Percentiles rank a stretch among this genome's conserved stretches.
Conservation (phyloP, 2,113 vertebrate genomes). For the Megaptera novaeangliae region DNA sequence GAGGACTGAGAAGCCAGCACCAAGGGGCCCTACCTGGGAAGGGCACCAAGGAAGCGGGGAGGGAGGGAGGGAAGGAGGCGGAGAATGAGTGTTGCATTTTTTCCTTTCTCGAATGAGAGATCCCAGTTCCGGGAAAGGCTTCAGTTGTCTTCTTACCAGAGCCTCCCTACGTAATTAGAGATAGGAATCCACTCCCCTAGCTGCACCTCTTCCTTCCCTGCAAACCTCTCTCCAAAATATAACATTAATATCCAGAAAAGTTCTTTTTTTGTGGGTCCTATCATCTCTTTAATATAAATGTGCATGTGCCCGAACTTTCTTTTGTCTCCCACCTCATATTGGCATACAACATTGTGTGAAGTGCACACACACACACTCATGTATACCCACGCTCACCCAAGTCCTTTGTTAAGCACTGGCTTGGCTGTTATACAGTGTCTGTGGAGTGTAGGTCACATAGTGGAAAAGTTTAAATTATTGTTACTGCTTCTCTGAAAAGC, state of each 20-base stretch:
- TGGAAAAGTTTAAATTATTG: neutral
- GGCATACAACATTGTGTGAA: neutral
- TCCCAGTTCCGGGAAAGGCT: neutral
- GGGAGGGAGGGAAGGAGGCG: neutral
- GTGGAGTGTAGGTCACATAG: neutral
- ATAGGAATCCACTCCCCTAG: neutral
- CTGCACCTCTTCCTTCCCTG: neutral
- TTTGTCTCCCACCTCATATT: neutral
- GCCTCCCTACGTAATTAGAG: neutral
- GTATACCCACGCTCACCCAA: accelerated
- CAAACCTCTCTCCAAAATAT: neutral
- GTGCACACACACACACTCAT: too few species aligned
- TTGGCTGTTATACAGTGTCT: neutral
- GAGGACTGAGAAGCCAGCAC: slow-evolving; percentile 20
- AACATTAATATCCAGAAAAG: neutral
- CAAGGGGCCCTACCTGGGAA: slow-evolving; percentile 38
- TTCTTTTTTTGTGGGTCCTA: neutral
- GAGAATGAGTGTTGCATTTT: neutral
- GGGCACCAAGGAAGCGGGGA: neutral
- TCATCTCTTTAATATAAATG: neutral
- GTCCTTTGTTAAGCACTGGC: neutral
- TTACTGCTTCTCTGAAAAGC: neutral
- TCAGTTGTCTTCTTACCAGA: neutral
- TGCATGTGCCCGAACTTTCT: neutral
- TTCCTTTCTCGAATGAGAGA: neutral